Conservation (phyloP, 1,140 invertebrate genomes). For the Delia radicum region DNA sequence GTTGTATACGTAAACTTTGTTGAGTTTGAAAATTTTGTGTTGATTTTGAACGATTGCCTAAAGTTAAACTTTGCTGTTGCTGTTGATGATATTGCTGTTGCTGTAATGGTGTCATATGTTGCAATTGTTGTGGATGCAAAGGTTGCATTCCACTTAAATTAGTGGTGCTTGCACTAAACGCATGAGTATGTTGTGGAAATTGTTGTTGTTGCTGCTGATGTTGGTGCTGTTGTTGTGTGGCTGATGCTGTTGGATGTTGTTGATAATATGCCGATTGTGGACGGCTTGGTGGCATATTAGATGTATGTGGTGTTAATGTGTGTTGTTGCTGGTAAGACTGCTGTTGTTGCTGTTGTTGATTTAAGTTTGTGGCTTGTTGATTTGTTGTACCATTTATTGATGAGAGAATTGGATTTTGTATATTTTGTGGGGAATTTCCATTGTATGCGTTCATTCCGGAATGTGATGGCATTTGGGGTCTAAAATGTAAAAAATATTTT, state of each 20-base stretch:
- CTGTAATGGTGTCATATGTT: constrained; percentile 33
- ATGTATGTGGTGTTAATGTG: constrained; percentile 27
- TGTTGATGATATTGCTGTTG: constrained; percentile 43
- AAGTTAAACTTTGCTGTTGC: constrained; percentile 38
- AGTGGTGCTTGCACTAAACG: constrained; percentile 43
- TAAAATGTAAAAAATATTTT: constrained; percentile 25
- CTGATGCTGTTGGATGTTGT: constrained; percentile 39
- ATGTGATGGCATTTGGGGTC: constrained; percentile 40
- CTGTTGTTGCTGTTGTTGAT: constrained; percentile 43
- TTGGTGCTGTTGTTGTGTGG: constrained; percentile 30
- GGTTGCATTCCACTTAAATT: constrained; percentile 34
- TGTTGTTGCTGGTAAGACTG: constrained; percentile 42
- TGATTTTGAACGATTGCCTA: constrained; percentile 48
- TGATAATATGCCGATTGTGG: constrained; percentile 51
- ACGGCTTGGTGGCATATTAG: constrained; percentile 44
- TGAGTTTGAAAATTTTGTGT: constrained; percentile 45
- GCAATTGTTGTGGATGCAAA: constrained; percentile 30
- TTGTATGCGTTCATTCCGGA: constrained; percentile 51
- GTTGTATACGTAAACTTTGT: constrained; percentile 51
- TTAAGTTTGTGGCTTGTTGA: constrained; percentile 24
- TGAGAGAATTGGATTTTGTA: constrained; percentile 32
- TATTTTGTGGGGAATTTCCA: constrained; percentile 53
- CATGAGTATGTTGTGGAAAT: constrained; percentile 30
- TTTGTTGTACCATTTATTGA: constrained; percentile 42
- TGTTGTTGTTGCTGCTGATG: constrained; percentile 34